Evolutionary conservation across 2,888 invertebrate genomes (phyloP), one percentile per base, ranked within the genome.

Genomic region (Trissolcus brochymenae): DNA sequence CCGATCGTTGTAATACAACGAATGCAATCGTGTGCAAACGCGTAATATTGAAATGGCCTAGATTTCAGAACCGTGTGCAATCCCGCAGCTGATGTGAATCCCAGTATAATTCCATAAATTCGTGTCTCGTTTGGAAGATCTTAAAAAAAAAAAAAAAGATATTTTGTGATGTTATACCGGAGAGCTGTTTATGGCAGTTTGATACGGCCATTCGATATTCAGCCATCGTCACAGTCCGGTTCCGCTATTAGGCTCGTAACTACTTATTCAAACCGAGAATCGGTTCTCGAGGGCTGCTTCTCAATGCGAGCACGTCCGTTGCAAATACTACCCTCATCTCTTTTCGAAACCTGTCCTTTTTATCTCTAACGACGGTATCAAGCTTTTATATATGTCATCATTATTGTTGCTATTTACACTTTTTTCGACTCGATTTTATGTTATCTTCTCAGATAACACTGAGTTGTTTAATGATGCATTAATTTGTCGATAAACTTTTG

Each of bases 251-350:
- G 84, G 82, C 83, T 80, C 81, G 84, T 87, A 86, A 87, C 87
- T 87, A 87, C 86, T 87, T 87, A 87, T 87, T 87, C 87, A 87
- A 86, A 84, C 85, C 81, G 84, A 35, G 35, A 81, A 86, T 86
- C 84, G 84, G 80, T 82, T 76, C 73, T 80, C 64, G 55, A 76
- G 73, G 46, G 65, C 74, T 71, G 67, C 72, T 87, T 86, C 86
- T 84, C 84, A 87, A 85, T 81, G 78, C 84, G 77, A 80, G 82
- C 87, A 87, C 87, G 87, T 87, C 79, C 76, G 65, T 54, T 60
- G 59, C 72, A 74, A 68, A 80, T 78, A 74, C 78, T 78, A 76
- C 64, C 77, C 71, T 72, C 75, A 71, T 75, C 59, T 76, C 6
- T 57, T 68, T 53, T 62, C 16, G 59, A 78, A 67, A 82, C 78